These are phyloP conservation scores for Trachelipus rathkii DNA, from an alignment of 1,140 invertebrate species.

Conservation along the genomic window DNA sequence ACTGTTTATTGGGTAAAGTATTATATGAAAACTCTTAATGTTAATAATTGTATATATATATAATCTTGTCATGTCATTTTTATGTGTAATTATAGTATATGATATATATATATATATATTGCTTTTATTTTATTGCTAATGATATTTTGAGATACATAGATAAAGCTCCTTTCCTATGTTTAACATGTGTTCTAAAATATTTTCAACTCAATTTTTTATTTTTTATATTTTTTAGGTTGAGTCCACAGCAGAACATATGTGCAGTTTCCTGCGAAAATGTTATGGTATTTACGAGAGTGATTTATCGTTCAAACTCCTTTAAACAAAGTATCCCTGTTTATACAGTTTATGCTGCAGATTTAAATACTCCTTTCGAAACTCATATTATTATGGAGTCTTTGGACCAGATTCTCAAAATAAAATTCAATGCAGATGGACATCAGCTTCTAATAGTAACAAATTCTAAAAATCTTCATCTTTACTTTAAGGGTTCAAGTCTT, in stretches of 20 bases:
- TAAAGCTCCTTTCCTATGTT: too few species aligned
- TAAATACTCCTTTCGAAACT: not conserved
- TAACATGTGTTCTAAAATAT: not conserved
- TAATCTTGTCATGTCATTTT: too few species aligned
- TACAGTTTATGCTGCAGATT: not conserved
- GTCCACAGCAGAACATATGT: not conserved
- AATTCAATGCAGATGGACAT: not conserved
- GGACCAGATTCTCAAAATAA: not conserved
- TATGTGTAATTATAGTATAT: too few species aligned
- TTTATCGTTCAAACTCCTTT: not conserved
- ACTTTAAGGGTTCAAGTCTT: not conserved
- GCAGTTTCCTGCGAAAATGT: constrained; percentile 5
- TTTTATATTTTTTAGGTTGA: not conserved
- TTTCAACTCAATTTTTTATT: not conserved
- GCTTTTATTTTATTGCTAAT: too few species aligned
- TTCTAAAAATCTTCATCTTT: not conserved
- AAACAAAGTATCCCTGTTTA: constrained; percentile 7
- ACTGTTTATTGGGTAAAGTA: too few species aligned
- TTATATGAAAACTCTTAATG: too few species aligned
- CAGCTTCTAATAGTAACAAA: not conserved
- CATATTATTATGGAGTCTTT: not conserved
- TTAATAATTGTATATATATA: too few species aligned
- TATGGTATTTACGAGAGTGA: not conserved
- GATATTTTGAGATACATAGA: too few species aligned
- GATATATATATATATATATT: too few species aligned